phyloP scores from a whole-genome alignment of 2,797 vertebrate genomes.

The Dipus sagitta region DNA sequence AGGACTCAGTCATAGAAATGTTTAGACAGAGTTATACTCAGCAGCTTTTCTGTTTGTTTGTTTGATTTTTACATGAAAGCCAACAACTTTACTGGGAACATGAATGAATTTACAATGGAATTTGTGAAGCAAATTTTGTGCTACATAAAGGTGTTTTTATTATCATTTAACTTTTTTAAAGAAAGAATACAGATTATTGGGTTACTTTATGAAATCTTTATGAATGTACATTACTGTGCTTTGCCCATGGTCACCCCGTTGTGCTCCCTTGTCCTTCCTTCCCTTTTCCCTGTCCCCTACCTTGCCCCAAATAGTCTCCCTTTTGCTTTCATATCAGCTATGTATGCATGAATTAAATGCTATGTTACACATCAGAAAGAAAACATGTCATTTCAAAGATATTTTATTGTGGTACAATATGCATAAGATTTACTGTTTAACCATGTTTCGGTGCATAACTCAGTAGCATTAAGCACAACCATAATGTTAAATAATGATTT shows the following conservation, averaged over 20 bases:
- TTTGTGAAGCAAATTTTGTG: background rate
- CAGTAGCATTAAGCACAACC: background rate
- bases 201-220: background rate
- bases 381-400: background rate
- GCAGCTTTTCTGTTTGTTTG: background rate
- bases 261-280: background rate
- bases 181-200: background rate
- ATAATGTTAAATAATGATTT: background rate
- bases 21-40: background rate
- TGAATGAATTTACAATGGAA: background rate
- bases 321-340: background rate
- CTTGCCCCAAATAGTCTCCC: background rate
- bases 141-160: background rate
- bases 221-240: background rate
- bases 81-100: constrained; percentile 34
- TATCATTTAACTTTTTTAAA: background rate
- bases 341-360: background rate
- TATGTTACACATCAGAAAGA: background rate
- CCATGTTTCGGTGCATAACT: background rate
- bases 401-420: background rate
- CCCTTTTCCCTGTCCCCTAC: background rate
- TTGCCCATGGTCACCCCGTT: background rate
- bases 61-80: background rate
- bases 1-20: background rate
- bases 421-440: background rate